Base-by-base conservation (phyloP, 2,113 vertebrate species). In the Fregata magnificens region DNA sequence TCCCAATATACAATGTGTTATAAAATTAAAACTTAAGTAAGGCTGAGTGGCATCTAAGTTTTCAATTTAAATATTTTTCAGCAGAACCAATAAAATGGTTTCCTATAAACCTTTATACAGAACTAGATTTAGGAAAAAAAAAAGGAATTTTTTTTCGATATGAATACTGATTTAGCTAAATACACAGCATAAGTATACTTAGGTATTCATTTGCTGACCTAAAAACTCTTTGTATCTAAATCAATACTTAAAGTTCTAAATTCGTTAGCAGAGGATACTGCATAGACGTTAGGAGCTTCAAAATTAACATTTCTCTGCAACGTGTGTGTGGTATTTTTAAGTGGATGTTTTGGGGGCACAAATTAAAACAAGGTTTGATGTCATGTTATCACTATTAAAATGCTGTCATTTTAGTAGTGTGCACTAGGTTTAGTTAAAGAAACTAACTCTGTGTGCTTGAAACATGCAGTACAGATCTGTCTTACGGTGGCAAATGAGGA, bases 361-460 rank as follows among this genome's bases (percentile, higher is more conserved):
- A 73, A 95, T 73, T 84, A 70, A 90, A 95, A 56, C 34, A 77
- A 81, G 52, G 21, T 89, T 96, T 87, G 62, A 36, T 91, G n/a
- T 76, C 66, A 38, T 66, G 21, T 93, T 94, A 50, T 40, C 58
- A 52, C 50, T 73, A 38, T 28, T 77, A 42, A 74, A 82, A 26
- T 74, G 67, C 73, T 85, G 58, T 91, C 82, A 74, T 92, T 96
- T 96, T 67, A 66, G 45, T 62, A 67, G 42, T 7, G 6, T 78
- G 20, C n/a, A 45, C 29, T 79, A 50, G n/a, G 32, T 92, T 86
- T 89, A 78, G 77, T 88, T 92, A 65, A 90, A 92, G 55, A 74
- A 82, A 45, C 45, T 59, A 34, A 82, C 34, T 82, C 73, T 47
- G 16, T 25, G 28, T 88, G 67, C 73, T 82, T 90, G 85, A 94